phyloP scores from a whole-genome alignment of 2,888 invertebrate species.

The Rhodophaea formosa region DNA sequence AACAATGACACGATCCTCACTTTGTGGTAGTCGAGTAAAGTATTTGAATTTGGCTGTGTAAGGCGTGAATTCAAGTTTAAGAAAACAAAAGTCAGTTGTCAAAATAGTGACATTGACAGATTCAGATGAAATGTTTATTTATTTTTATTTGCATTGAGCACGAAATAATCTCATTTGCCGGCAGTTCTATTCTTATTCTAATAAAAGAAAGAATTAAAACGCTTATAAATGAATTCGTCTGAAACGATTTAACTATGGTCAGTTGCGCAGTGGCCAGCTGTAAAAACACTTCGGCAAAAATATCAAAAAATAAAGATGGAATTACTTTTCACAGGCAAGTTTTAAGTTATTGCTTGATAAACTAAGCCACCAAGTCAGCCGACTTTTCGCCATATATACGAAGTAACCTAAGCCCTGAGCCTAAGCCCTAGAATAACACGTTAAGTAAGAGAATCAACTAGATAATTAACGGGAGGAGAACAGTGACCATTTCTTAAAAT shows the following conservation, averaged over 20 bases:
- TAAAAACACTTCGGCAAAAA: conserved; percentile 61
- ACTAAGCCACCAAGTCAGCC: no score
- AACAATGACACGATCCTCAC: not conserved
- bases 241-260: conserved; percentile 47
- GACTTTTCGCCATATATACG: no score
- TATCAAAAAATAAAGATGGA: conserved; percentile 63
- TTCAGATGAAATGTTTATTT: not conserved
- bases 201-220: no score
- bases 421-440: no score
- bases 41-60: not conserved
- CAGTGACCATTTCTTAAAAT: no score
- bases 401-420: no score
- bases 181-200: not conserved
- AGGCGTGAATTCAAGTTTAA: not conserved
- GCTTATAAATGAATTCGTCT: no score
- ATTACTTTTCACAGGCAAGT: conserved; percentile 66
- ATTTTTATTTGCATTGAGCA: no score
- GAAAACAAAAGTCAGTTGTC: not conserved
- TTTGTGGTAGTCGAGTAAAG: not conserved
- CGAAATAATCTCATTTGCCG: not conserved
- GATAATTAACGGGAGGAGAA: no score
- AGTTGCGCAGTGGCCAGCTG: conserved; percentile 61
- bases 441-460: no score
- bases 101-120: not conserved
- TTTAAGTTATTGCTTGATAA: not conserved